Conservation (phyloP, 1,140 invertebrate species). For the Samia ricini region DNA sequence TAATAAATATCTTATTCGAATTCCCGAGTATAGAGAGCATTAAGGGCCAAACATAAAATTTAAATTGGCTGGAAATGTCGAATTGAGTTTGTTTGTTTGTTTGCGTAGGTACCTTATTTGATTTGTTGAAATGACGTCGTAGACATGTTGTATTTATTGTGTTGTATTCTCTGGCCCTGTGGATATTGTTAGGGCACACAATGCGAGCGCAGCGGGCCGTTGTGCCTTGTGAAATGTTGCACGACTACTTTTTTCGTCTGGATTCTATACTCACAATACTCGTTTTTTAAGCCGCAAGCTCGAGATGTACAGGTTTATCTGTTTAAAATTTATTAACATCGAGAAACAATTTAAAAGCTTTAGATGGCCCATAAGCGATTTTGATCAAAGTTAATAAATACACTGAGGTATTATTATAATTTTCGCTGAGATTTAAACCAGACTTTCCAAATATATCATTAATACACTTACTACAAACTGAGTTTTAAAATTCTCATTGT, state of each 20-base stretch:
- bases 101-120: constrained; percentile 48
- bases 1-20: constrained; percentile 24
- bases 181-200: constrained; percentile 73
- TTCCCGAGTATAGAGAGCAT: constrained; percentile 24
- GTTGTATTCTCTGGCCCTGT: constrained; percentile 49
- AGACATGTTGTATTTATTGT: constrained; percentile 57
- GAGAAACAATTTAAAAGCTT: constrained; percentile 76
- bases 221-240: constrained; percentile 76
- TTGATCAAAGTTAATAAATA: constrained; percentile 64
- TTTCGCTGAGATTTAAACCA: too few relatives aligned
- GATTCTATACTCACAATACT: constrained; percentile 73
- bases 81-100: constrained; percentile 59
- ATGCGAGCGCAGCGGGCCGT: constrained; percentile 70
- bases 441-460: too few relatives aligned
- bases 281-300: constrained; percentile 73
- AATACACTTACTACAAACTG: too few relatives aligned
- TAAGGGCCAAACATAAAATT: constrained; percentile 42
- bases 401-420: constrained; percentile 39
- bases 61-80: constrained; percentile 52
- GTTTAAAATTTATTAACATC: constrained; percentile 77
- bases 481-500: too few relatives aligned
- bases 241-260: constrained; percentile 77
- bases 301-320: constrained; percentile 76
- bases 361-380: constrained; percentile 64
- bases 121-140: constrained; percentile 56